phyloP scores from a whole-genome alignment of 2,113 vertebrate species.

The Platycercus adscitus region DNA sequence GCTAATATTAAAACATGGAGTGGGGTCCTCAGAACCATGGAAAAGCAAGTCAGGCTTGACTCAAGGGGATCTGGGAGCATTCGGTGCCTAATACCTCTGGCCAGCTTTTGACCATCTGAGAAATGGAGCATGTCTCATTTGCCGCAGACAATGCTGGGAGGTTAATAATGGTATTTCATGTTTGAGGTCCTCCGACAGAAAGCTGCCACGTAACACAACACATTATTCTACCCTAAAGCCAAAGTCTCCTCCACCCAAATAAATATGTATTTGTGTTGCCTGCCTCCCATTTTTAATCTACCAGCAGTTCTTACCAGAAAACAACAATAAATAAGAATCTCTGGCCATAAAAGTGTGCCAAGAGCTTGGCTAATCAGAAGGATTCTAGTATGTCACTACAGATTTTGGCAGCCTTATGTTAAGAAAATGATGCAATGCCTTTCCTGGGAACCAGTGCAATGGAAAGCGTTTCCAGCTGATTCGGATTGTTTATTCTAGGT shows the following conservation, averaged over 20 bases:
- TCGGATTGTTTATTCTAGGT: conserved; percentile 58
- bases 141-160: background rate
- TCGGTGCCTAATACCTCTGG: background rate
- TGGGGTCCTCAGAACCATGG: background rate
- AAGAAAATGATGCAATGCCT: conserved; percentile 48
- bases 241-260: conserved; percentile 50
- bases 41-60: conserved; percentile 1
- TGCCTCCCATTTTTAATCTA: conserved; percentile 14
- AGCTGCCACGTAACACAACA: background rate
- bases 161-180: conserved; percentile 28
- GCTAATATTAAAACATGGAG: background rate
- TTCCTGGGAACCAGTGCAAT: conserved; percentile 49
- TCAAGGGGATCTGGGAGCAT: background rate
- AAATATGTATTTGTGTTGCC: conserved; percentile 11
- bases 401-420: conserved; percentile 44
- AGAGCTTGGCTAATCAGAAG: conserved; percentile 30
- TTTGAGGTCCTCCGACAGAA: conserved; percentile 39
- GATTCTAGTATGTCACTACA: conserved; percentile 27
- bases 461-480: conserved; percentile 57
- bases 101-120: conserved; percentile 32
- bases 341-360: background rate
- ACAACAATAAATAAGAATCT: conserved; percentile 16
- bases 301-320: conserved; percentile 16
- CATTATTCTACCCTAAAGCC: conserved; percentile 52
- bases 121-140: conserved; percentile 28